Evolutionary conservation across 1,140 invertebrate genomes (phyloP), one percentile per base, ranked within the genome.

Genomic region (Dendroctonus ponderosae): DNA sequence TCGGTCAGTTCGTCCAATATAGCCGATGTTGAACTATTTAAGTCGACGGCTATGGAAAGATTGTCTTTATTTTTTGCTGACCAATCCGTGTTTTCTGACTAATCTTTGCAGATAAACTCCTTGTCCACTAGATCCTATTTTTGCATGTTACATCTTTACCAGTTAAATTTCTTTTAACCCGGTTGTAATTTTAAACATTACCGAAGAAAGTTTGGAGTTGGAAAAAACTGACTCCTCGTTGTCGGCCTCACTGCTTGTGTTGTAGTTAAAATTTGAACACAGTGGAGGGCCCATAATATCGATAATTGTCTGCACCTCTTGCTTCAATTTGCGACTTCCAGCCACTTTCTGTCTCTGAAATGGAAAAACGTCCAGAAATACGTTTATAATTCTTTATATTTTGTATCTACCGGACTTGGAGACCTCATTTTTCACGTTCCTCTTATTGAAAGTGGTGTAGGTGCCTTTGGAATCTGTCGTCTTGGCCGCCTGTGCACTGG

Each of bases 281-380:
- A 68, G 6, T n/a, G 66, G 9, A 15, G 71, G 69, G 46, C 67
- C 71, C 71, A 72, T 72, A n/a, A 72, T 61, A 44, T 72, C 71
- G 11, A 72, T 68, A 14, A 72, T 67, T 8, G 69, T 71, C 66
- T 71, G 65, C 11, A 72, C 59, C 1, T 72, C 71, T 41, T 67
- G 60, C 62, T 67, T 72, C 6, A 72, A 60, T 49, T 66, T 63
- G 11, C 11, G 66, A 65, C 57, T 62, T 67, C 48, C 53, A 69
- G 9, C 26, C 42, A 54, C 46, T 64, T 14, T 71, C 65, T 0
- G 65, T 60, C 44, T 67, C 70, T 71, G 62, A 39, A 62, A 54
- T 8, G 26, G 12, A 46, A 11, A 46, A 11, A 11, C 1, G 9
- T 46, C 4, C 9, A 9, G 12, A 1, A 46, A 2, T 11, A 2